These are phyloP conservation scores for Camponotus vicinus DNA, from an alignment of 1,140 invertebrate genomes.

Conservation along the genomic window DNA sequence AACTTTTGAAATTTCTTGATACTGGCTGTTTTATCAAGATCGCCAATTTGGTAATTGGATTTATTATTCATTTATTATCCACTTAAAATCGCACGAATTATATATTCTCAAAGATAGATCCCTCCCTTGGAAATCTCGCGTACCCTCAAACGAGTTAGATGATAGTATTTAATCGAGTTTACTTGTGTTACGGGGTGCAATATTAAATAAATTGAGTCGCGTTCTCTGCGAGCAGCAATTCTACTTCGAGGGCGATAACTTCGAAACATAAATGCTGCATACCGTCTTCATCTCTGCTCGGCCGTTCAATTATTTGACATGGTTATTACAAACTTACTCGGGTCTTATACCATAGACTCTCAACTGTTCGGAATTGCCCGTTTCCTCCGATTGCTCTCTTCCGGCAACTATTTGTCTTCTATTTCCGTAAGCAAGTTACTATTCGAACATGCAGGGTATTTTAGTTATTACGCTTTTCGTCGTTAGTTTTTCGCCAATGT, in stretches of 20 bases:
- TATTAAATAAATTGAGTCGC: slow-evolving; percentile 47
- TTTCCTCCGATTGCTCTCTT: slow-evolving; percentile 33
- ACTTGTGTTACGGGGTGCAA: not conserved
- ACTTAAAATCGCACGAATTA: slow-evolving; percentile 23
- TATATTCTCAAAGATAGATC: slow-evolving; percentile 32
- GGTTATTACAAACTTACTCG: slow-evolving; percentile 45
- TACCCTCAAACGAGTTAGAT: not conserved
- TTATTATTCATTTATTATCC: slow-evolving; percentile 6
- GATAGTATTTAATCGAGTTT: slow-evolving; percentile 31
- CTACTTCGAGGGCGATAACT: slow-evolving; percentile 29
- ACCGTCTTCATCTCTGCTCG: slow-evolving; percentile 26
- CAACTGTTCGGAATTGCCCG: slow-evolving; percentile 20
- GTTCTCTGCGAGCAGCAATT: not conserved
- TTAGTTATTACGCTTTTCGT: not conserved
- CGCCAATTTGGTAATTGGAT: not conserved
- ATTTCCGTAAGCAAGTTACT: slow-evolving; percentile 28
- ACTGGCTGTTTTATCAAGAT: slow-evolving; percentile 16
- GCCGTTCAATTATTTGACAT: slow-evolving; percentile 47
- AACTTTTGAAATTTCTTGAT: not conserved
- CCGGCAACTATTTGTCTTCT: slow-evolving; percentile 24
- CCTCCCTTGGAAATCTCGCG: not conserved
- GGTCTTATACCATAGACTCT: slow-evolving; percentile 7
- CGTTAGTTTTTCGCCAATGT: no score
- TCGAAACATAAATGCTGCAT: slow-evolving; percentile 28
- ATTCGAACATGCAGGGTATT: not conserved